Evolutionary conservation across 2,888 invertebrate genomes (phyloP), one percentile per base, ranked within the genome.

Genomic region (Spodoptera exigua): DNA sequence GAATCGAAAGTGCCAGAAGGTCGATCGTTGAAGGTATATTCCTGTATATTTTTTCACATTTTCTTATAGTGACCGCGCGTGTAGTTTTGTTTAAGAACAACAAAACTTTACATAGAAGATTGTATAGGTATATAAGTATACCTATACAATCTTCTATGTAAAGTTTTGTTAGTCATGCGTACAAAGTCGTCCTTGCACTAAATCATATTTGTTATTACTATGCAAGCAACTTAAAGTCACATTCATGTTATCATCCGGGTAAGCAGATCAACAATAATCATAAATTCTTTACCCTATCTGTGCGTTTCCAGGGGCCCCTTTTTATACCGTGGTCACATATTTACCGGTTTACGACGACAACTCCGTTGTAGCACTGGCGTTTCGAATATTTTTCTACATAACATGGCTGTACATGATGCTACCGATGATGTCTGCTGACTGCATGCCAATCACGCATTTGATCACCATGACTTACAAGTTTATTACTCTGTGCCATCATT

Each of bases 331-430:
- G 48, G 92, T 93, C 46, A 93, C 93, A 35, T 91, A 88, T 78
- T 84, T 88, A 32, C 93, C 93, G 3, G 52, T 75, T 61, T 93
- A 91, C 70, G 83, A 86, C 1, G 91, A 91, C 72, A 71, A 74
- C 9, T 87, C 92, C 1, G 57, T 53, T 9, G 48, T 71, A 1
- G 90, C 92, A 3, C 82, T 82, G 46, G 75, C 76, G 47, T 78
- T 88, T 45, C 87, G 91, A 18, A 78, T 91, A 46, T 90, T 91
- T 54, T 93, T 93, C 74, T 92, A 91, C 67, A 54, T 86, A 9
- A 91, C 89, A 2, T 93, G 91, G 92, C 47, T 91, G 35, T 91
- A 91, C 58, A 90, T 92, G 92, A 93, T 92, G 93, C 75, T 92
- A 2, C 92, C 92, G 0, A 92, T 93, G 92, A 90, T 93, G 87